phyloP scores from a whole-genome alignment of 2,888 invertebrate species.

The Cheilosia impressa region DNA sequence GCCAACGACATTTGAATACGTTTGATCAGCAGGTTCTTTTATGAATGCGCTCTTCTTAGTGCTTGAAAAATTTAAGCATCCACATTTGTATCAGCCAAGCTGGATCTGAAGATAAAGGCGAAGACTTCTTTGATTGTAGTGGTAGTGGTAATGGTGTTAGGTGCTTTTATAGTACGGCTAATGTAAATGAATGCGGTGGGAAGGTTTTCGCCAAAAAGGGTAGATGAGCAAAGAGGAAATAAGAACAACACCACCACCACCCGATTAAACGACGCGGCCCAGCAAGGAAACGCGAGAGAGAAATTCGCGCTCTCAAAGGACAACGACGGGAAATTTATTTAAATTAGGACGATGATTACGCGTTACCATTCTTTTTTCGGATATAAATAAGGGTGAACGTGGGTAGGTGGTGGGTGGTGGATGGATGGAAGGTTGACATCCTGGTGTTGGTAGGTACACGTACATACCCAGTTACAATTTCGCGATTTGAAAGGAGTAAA shows the following conservation, averaged over 20 bases:
- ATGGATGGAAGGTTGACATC: constrained; percentile 54
- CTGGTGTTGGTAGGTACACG: constrained; percentile 50
- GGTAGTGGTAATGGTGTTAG: constrained; percentile 43
- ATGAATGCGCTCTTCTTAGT: no score
- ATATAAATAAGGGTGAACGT: constrained; percentile 68
- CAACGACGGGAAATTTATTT: constrained; percentile 77
- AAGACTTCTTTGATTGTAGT: constrained; percentile 47
- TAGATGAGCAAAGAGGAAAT: constrained; percentile 42
- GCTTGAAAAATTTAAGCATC: no score
- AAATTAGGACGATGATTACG: constrained; percentile 79
- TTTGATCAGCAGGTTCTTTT: no score
- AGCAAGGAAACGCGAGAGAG: constrained; percentile 8
- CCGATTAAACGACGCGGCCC: background rate
- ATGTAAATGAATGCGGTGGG: constrained; percentile 55
- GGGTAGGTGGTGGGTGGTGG: constrained; percentile 45
- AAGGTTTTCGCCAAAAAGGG: constrained; percentile 41
- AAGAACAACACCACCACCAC: constrained; percentile 35
- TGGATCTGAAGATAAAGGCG: background rate
- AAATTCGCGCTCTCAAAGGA: constrained; percentile 54
- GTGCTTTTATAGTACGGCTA: constrained; percentile 37
- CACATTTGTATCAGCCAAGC: no score
- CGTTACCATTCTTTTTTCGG: constrained; percentile 64
- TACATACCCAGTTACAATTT: constrained; percentile 45
- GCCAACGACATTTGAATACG: no score
- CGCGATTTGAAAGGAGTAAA: constrained; percentile 72